Percentiles rank a stretch among this genome's conserved stretches.
phyloP scores from a whole-genome alignment of 1,140 invertebrate species.

The Halictus rubicundus region DNA sequence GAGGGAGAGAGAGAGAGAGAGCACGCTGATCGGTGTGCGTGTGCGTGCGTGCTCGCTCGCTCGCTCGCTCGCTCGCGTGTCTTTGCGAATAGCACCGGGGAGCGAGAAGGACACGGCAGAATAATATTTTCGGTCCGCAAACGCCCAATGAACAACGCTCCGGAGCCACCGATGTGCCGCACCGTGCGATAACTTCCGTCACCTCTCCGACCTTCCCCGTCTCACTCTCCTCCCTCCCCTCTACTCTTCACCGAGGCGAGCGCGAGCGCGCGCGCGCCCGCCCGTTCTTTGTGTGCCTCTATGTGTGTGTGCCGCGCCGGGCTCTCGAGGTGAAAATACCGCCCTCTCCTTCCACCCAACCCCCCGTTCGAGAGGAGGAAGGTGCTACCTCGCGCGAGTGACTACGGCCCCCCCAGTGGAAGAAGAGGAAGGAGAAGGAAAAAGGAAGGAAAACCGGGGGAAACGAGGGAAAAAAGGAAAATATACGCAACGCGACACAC shows the following conservation, averaged over 20 bases:
- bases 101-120: slow-evolving; percentile 31
- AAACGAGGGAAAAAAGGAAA: too few species aligned
- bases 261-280: too few species aligned
- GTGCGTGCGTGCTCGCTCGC: too few species aligned
- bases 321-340: slow-evolving; percentile 67
- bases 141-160: slow-evolving; percentile 60
- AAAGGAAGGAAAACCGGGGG: not conserved
- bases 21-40: too few species aligned
- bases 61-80: not conserved
- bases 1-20: not conserved
- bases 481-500: not conserved
- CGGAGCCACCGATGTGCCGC: slow-evolving; percentile 63
- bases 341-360: slow-evolving; percentile 63
- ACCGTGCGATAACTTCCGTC: slow-evolving; percentile 66
- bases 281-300: slow-evolving; percentile 48
- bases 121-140: slow-evolving; percentile 43
- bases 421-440: slow-evolving; percentile 22
- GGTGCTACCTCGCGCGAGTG: slow-evolving; percentile 58
- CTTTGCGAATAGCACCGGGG: slow-evolving; percentile 30
- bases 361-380: slow-evolving; percentile 57
- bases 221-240: slow-evolving; percentile 41
- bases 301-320: slow-evolving; percentile 59
- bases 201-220: slow-evolving; percentile 51
- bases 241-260: slow-evolving; percentile 19
- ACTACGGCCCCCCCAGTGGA: slow-evolving; percentile 43